phyloP scores from a whole-genome alignment of 2,113 vertebrate species.

The Salvelinus namaycush region DNA sequence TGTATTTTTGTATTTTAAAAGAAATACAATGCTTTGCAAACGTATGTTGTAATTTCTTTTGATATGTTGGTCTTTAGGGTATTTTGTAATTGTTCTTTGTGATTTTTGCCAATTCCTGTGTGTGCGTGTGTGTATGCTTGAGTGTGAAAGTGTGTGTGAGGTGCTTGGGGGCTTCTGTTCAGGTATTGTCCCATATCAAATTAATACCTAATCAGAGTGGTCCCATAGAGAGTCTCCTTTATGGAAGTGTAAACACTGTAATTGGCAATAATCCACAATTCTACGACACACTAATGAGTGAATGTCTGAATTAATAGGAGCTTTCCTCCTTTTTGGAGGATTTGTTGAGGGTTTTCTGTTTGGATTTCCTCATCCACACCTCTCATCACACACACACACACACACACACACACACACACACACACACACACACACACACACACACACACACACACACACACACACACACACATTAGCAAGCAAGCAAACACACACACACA shows the following conservation, averaged over 20 bases:
- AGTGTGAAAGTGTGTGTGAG: not conserved
- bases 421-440: not conserved
- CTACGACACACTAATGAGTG: conserved; percentile 30
- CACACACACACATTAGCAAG: no score
- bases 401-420: no score
- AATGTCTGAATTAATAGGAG: conserved; percentile 31
- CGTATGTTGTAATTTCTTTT: no score
- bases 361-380: conserved; percentile 1
- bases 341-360: not conserved
- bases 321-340: not conserved
- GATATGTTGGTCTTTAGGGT: no score
- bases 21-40: no score
- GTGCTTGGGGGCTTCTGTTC: not conserved
- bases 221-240: conserved; percentile 11
- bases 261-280: conserved; percentile 35
- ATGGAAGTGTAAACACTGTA: conserved; percentile 29
- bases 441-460: no score
- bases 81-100: no score
- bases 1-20: no score
- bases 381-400: no score
- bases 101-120: not conserved
- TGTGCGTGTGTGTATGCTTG: not conserved
- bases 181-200: conserved; percentile 26
- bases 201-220: conserved; percentile 21
- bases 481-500: no score